Evolutionary conservation across 2,888 invertebrate genomes (phyloP).

Genomic region (Lingula anatina): DNA sequence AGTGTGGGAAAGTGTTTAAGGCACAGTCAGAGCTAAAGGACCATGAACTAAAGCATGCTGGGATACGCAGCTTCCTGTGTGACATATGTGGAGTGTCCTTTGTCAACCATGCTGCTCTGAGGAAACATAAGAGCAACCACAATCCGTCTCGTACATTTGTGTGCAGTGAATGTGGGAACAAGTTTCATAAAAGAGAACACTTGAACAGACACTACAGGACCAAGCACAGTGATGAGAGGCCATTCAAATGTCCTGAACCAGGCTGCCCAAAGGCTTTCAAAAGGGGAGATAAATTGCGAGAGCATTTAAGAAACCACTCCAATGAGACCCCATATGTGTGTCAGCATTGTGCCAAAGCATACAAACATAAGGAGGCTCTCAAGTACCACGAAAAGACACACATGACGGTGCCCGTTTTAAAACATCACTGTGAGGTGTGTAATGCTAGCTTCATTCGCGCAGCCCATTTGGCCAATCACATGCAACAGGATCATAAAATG

Average conservation of each 20-base stretch:
- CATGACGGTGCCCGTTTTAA: not conserved
- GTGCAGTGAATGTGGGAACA: not conserved
- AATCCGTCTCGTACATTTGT: not conserved
- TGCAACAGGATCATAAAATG: not conserved
- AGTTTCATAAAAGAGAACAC: not conserved
- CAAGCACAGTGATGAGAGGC: not conserved
- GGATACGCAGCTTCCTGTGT: not conserved
- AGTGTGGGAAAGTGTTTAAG: not conserved
- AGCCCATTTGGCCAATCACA: not conserved
- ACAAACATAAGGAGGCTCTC: not conserved
- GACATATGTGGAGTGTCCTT: not conserved
- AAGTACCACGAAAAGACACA: not conserved
- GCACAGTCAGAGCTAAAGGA: not conserved
- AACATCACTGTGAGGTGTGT: not conserved
- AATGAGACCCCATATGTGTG: not conserved
- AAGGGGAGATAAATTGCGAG: not conserved
- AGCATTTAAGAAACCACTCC: not conserved
- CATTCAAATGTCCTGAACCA: not conserved
- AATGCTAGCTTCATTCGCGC: not conserved
- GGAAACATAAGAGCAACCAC: not conserved
- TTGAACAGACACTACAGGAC: not conserved
- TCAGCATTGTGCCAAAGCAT: not conserved
- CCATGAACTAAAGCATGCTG: not conserved
- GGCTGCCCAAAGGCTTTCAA: not conserved
- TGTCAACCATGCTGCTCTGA: not conserved